Conservation (phyloP, 2,888 invertebrate species). For the Chloromyia formosa region DNA sequence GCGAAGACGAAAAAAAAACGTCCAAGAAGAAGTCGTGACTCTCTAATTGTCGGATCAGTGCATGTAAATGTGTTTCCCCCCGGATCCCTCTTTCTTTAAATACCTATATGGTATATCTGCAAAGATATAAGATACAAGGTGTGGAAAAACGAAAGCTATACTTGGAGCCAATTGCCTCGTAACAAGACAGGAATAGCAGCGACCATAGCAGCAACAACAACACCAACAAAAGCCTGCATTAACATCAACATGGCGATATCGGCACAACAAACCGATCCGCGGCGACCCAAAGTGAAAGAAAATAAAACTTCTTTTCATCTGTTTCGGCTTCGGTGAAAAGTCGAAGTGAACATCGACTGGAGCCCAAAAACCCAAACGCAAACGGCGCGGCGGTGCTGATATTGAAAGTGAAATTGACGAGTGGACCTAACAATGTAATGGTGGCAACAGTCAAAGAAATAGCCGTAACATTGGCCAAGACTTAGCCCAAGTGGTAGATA, state of each 20-base stretch:
- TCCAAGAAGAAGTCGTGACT: slow-evolving; percentile 41
- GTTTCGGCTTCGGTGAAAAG: neutral
- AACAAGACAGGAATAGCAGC: neutral
- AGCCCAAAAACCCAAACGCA: slow-evolving; percentile 3
- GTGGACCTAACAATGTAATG: neutral
- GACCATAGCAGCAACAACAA: too few relatives aligned
- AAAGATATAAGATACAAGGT: neutral
- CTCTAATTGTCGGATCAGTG: slow-evolving; percentile 37
- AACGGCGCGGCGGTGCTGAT: neutral
- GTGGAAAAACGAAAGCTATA: neutral
- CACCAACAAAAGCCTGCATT: too few relatives aligned
- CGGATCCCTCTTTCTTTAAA: neutral
- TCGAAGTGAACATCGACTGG: neutral
- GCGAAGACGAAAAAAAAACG: too few relatives aligned
- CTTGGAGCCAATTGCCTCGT: neutral
- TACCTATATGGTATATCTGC: neutral
- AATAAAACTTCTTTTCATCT: neutral
- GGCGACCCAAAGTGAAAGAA: slow-evolving; percentile 8
- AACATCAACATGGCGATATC: too few relatives aligned
- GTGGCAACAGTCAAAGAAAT: too few relatives aligned
- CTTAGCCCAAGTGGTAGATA: neutral
- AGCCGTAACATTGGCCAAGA: too few relatives aligned
- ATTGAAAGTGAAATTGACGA: slow-evolving; percentile 10
- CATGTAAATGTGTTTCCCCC: neutral
- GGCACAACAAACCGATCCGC: neutral